A percentile compares a stretch with the other conserved stretches of the same genome.
Conservation (phyloP, 2,888 invertebrate genomes). For the Hydroisotoma schaefferi region DNA sequence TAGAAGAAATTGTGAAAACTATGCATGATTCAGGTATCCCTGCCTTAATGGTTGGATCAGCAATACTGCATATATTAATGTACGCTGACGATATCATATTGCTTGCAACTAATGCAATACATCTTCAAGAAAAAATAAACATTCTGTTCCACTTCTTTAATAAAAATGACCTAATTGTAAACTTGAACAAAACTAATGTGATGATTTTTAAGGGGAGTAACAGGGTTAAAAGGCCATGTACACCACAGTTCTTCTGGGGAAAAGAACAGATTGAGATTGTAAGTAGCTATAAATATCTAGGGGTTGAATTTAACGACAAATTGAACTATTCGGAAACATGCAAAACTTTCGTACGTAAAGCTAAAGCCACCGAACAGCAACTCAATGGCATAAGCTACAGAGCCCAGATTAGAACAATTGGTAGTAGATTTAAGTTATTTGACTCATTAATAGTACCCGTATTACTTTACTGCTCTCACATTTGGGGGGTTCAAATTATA, state of each 20-base stretch:
- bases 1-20: conserved; percentile 11
- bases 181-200: conserved; percentile 12
- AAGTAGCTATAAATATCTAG: conserved; percentile 5
- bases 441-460: too few species aligned
- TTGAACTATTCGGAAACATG: too few species aligned
- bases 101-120: conserved; percentile 7
- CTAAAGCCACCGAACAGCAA: too few species aligned
- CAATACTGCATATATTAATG: conserved; percentile 2
- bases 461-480: too few species aligned
- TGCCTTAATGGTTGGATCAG: not conserved
- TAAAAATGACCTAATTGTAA: conserved; percentile 2
- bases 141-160: not conserved
- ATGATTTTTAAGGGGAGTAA: conserved; percentile 3
- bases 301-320: too few species aligned
- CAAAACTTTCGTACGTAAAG: too few species aligned
- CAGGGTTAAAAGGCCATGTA: not conserved
- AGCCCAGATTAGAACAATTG: too few species aligned
- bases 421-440: too few species aligned
- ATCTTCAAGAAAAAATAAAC: conserved; percentile 16
- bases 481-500: too few species aligned
- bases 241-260: conserved; percentile 6
- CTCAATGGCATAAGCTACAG: too few species aligned
- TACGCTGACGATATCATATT: conserved; percentile 19
- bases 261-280: conserved; percentile 7
- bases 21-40: not conserved